Conservation (phyloP, 2,797 vertebrate species). For the Sandelia bainsii region DNA sequence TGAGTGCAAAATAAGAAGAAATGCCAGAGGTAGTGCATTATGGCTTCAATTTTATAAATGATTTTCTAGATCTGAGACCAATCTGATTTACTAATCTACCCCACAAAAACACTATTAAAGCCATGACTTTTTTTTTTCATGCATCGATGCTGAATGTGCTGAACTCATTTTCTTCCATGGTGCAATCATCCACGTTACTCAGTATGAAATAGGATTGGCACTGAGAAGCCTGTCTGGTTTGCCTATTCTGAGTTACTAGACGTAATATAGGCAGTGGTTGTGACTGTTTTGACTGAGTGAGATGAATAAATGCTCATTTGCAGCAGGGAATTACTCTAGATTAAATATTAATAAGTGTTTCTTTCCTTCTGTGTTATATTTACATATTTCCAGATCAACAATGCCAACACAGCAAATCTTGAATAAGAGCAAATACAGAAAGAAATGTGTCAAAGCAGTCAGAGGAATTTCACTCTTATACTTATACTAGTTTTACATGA, state of each 20-base stretch:
- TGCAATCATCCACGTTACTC: slow-evolving; percentile 64
- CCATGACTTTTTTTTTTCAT: slow-evolving; percentile 52
- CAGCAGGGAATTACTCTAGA: slow-evolving; percentile 42
- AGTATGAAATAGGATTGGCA: slow-evolving; percentile 74
- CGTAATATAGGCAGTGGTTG: slow-evolving; percentile 54
- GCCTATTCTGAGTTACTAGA: slow-evolving; percentile 46
- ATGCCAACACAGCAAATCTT: slow-evolving; percentile 18
- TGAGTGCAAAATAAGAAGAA: slow-evolving; percentile 29
- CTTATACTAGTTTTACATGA: slow-evolving; percentile 10
- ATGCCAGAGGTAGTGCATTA: slow-evolving; percentile 15
- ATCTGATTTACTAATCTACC: slow-evolving; percentile 72
- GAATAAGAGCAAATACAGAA: slow-evolving; percentile 18
- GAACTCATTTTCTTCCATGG: slow-evolving; percentile 64
- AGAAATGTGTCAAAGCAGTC: slow-evolving; percentile 12
- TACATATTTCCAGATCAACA: slow-evolving; percentile 37
- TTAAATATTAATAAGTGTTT: slow-evolving; percentile 61
- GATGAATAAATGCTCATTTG: slow-evolving; percentile 60
- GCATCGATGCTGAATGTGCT: slow-evolving; percentile 44
- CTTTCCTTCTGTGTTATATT: slow-evolving; percentile 38
- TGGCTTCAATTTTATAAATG: slow-evolving; percentile 48
- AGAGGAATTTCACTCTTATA: slow-evolving; percentile 1
- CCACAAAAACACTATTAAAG: slow-evolving; percentile 59
- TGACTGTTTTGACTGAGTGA: slow-evolving; percentile 57
- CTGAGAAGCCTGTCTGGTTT: slow-evolving; percentile 55
- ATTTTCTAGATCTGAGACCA: slow-evolving; percentile 67